Evolutionary conservation across 2,888 invertebrate species (phyloP), one percentile per base, ranked within the genome.

Genomic region (Xanthorhoe designata): DNA sequence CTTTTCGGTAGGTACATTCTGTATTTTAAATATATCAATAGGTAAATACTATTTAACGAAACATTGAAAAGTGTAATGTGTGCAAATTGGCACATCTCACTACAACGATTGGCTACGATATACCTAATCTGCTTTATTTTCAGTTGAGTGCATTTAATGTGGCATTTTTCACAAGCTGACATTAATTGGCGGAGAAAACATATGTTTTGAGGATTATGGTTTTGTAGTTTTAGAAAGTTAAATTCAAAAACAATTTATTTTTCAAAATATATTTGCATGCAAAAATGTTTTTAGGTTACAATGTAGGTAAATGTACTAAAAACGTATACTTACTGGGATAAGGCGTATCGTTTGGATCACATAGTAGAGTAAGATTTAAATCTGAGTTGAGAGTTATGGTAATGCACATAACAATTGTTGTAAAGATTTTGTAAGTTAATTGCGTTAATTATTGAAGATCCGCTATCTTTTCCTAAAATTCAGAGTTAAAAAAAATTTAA

Each of bases 1-100:
- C 8, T 38, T 38, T 38, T 24, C 24, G n/a, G n/a, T n/a, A n/a
- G 24, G 24, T 24, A 24, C 24, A 24, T 24, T 24, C 24, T 24
- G 24, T 24, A 24, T 2, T 2, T 24, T 7, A 32, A 5, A 32
- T 32, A 24, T 32, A 32, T 32, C 32, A 32, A 32, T 32, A 32
- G 24, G 24, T 32, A 7, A 7, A 5, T 24, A 32, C 7, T 24
- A n/a, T n/a, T n/a, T n/a, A 24, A 24, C 4, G 24, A 24, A 24
- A 24, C 24, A 24, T 24, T 68, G 50, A 72, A 71, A 73, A 66
- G 53, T 61, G 75, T 78, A 76, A 81, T 79, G 77, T 72, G 76
- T 77, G 78, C 77, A 79, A 81, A 73, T 76, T 76, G 74, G 73
- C 73, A 72, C 59, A 60, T 53, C 45, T 17, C 52, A 19, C 24